These are phyloP conservation scores for Patiria miniata DNA, from an alignment of 35 echinoderm and acorn worm genomes.

Conservation along the genomic window DNA sequence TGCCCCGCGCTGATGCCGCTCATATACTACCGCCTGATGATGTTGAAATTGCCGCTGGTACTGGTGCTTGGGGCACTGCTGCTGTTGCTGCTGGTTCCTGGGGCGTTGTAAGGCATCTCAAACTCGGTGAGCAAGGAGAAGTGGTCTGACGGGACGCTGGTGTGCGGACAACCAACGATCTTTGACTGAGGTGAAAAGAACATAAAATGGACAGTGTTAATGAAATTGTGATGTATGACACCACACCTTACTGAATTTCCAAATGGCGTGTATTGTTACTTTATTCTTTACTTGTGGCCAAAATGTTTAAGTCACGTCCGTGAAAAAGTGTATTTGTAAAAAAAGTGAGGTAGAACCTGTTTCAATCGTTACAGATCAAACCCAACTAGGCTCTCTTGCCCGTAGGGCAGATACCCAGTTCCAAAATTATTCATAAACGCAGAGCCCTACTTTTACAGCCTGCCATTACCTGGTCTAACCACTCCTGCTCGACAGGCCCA, in stretches of 20 bases:
- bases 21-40: constrained; percentile 38
- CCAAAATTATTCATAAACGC: no score
- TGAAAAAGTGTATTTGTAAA: no score
- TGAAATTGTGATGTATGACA: no score
- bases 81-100: constrained; percentile 33
- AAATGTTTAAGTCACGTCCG: no score
- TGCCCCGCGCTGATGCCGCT: background rate
- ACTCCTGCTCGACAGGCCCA: constrained; percentile 76
- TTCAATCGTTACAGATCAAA: no score
- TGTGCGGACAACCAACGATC: constrained; percentile 88
- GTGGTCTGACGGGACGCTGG: constrained; percentile 87
- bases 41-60: constrained; percentile 17
- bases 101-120: constrained; percentile 81
- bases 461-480: constrained; percentile 57
- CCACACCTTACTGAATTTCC: no score
- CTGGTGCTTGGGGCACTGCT: background rate
- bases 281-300: no score
- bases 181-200: constrained; percentile 40
- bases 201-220: background rate
- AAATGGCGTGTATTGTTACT: no score
- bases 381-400: no score
- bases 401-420: no score
- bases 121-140: constrained; percentile 92
- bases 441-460: no score
- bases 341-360: no score